Evolutionary conservation across 2,888 invertebrate species (phyloP).

Genomic region (Temnothorax unifasciatus): DNA sequence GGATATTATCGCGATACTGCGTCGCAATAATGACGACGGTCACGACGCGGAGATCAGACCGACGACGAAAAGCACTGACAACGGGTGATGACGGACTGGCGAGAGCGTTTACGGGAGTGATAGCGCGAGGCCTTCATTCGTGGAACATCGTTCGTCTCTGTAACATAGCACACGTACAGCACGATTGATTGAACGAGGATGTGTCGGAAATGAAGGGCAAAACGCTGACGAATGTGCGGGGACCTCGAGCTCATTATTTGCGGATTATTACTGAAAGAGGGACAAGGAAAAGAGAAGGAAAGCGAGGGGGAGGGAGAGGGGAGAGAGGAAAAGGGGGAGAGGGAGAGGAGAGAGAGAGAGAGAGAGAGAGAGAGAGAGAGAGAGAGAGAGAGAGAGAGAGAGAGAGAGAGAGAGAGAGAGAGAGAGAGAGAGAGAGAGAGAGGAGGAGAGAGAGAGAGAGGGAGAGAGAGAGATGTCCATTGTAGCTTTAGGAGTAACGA

Average conservation of each 20-base stretch:
- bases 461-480: neutral
- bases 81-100: neutral
- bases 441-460: neutral
- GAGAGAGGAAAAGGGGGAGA: too few relatives aligned
- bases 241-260: conserved; percentile 30
- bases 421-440: neutral
- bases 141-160: conserved; percentile 79
- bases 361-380: neutral
- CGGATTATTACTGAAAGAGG: conserved; percentile 19
- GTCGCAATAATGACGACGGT: conserved; percentile 25
- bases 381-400: neutral
- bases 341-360: neutral
- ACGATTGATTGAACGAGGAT: conserved; percentile 31
- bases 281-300: neutral
- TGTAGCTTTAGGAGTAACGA: neutral
- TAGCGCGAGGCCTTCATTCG: conserved; percentile 67
- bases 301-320: neutral
- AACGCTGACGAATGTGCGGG: conserved; percentile 18
- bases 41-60: conserved; percentile 2
- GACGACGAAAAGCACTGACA: neutral
- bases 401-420: neutral
- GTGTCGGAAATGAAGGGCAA: conserved; percentile 13
- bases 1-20: conserved; percentile 10
- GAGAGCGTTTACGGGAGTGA: conserved; percentile 45
- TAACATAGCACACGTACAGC: conserved; percentile 61